phyloP scores from a whole-genome alignment of 2,888 invertebrate genomes.

The Andrena fulva region DNA sequence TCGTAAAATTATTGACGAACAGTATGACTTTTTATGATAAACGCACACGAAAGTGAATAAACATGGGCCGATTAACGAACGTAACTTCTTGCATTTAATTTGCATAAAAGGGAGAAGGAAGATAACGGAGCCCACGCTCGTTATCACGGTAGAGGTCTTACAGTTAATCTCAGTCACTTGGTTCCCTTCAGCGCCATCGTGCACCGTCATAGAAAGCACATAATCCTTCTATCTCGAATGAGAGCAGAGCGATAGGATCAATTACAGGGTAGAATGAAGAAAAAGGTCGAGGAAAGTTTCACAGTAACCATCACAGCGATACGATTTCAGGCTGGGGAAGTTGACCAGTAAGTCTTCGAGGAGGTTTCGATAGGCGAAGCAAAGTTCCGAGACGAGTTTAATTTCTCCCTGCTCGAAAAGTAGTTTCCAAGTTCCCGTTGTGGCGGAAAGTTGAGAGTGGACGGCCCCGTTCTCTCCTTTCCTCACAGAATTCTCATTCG shows the following conservation, averaged over 20 bases:
- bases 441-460: neutral
- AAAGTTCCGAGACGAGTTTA: constrained; percentile 17
- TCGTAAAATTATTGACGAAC: no score
- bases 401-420: constrained; percentile 10
- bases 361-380: neutral
- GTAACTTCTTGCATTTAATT: constrained; percentile 36
- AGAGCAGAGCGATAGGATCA: neutral
- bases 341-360: constrained; percentile 15
- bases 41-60: neutral
- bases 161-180: neutral
- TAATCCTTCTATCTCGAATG: neutral
- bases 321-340: constrained; percentile 5
- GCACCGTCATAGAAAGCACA: neutral
- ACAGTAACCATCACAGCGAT: neutral
- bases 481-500: neutral
- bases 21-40: neutral
- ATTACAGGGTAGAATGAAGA: neutral
- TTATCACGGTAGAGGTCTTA: neutral
- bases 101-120: neutral
- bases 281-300: neutral
- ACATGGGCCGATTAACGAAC: constrained; percentile 9
- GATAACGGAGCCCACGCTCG: neutral
- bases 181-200: neutral
- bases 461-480: neutral
- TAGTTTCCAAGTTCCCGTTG: constrained; percentile 5